Base-by-base conservation (phyloP, 1,140 invertebrate species). In the Ostrea denselamellosa region DNA sequence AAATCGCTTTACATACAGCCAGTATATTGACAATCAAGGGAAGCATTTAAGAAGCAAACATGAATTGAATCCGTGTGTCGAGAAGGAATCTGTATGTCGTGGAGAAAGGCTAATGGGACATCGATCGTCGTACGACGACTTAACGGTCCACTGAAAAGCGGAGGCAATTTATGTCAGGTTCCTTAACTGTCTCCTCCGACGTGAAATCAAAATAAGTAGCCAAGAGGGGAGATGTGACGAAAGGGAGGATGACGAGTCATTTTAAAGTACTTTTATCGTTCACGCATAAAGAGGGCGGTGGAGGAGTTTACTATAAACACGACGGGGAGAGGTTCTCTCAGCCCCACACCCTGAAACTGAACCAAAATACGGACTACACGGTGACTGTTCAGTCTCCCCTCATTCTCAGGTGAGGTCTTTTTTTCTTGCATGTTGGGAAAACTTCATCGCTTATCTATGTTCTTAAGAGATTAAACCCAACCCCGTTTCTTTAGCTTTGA, bases 241-340 rank as follows among this genome's bases (percentile, higher is more conserved):
- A 44, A 44, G 14, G 22, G 25, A 25, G 22, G n/a, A 90, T 90
- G 89, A 84, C 89, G 25, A 83, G 51, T 19, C 58, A 51, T 58
- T 90, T 88, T 28, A 88, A 87, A 58, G 65, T 90, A 25, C 86
- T 77, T 19, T 12, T 90, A n/a, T 88, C 85, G 25, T 28, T 90
- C 22, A 82, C 54, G 22, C 85, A 65, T 22, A 84, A 90, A 62
- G 86, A 87, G 9, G 82, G 85, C 19, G 86, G 85, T 7, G 52
- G 83, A 28, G 77, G 86, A 5, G 85, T 88, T 7, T 88, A 86
- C 54, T 71, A 86, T 53, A 90, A 90, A 82, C 89, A 90, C 14
- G 89, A 90, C 68, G 89, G 89, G 81, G 56, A 90, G 34, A 87
- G 89, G n/a, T 90, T 90, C 58, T 19, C 58, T 8, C 82, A 88